Evolutionary conservation across 2,888 invertebrate species (phyloP), one percentile per base, ranked within the genome.

Genomic region (Andrena chrysosceles): DNA sequence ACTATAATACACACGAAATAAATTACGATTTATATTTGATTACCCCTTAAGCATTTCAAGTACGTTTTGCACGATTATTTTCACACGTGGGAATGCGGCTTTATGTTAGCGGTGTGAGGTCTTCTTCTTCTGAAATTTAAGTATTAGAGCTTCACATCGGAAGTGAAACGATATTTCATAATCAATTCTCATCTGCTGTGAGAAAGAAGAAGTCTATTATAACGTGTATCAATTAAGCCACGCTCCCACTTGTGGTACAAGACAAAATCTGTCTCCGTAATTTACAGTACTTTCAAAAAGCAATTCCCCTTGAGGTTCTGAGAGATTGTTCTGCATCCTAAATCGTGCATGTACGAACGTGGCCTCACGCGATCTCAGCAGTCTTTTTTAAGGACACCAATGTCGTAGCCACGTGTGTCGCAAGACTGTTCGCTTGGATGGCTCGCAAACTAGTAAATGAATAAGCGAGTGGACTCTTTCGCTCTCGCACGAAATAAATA

Each of bases 401-500:
- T 64, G 72, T 68, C 72, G 67, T 10, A 5, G 77, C 42, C 31
- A 29, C 26, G 52, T 4, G 8, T 70, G 67, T 86, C 76, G 76
- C 83, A 78, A 86, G 79, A 82, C 35, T 59, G 35, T 73, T 26
- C 20, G 54, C 62, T 79, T 63, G 79, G 70, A 35, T 71, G 73
- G 62, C 54, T 67, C 42, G 75, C 76, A 72, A 69, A 62, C 77
- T 60, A 56, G 81, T 81, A 83, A 88, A 88, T 76, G 77, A 75
- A 84, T 79, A 86, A 74, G 69, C 62, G 54, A 29, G 10, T 72
- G 60, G 71, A 49, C 77, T 82, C 67, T 74, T 81, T 77, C 86
- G 67, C 74, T 74, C 78, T 76, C 87, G 67, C 77, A 77, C 63
- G 71, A 84, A 86, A 86, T 87, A 87, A 90, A 90, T 90, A 90